Evolutionary conservation across 2,113 vertebrate species (phyloP).

Genomic region (Ploceus nigricollis): DNA sequence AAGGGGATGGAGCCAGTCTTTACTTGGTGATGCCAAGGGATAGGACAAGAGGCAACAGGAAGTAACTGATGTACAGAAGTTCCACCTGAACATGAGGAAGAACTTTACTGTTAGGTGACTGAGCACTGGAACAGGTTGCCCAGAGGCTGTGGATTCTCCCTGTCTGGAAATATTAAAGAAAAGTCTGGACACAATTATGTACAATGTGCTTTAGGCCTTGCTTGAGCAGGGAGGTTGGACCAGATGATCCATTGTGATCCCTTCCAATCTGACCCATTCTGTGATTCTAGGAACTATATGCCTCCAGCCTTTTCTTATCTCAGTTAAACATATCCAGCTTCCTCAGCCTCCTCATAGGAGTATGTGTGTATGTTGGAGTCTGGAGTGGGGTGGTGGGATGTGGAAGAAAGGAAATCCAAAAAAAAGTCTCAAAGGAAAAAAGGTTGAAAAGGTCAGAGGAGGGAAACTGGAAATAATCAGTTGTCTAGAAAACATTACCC

Average conservation of each 20-base stretch:
- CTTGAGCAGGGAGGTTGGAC: background rate
- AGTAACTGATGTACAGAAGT: background rate
- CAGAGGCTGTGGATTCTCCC: background rate
- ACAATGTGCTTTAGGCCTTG: no score
- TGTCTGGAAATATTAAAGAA: background rate
- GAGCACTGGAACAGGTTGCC: background rate
- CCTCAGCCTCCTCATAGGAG: background rate
- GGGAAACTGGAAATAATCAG: background rate
- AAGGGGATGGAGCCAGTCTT: background rate
- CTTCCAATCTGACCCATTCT: background rate
- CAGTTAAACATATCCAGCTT: background rate
- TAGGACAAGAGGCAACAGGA: background rate
- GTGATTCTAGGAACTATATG: background rate
- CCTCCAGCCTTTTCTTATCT: background rate
- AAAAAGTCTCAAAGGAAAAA: background rate
- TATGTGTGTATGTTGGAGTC: accelerated
- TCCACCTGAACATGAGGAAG: background rate
- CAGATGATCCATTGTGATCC: background rate
- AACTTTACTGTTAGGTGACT: background rate
- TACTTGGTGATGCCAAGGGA: background rate
- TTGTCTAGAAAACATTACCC: background rate
- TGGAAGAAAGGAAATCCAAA: background rate
- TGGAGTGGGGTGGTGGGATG: no score
- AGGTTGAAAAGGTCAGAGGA: background rate
- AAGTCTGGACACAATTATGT: background rate